Evolutionary conservation across 1,140 invertebrate species (phyloP), one percentile per base, ranked within the genome.

Genomic region (Orius insidiosus): DNA sequence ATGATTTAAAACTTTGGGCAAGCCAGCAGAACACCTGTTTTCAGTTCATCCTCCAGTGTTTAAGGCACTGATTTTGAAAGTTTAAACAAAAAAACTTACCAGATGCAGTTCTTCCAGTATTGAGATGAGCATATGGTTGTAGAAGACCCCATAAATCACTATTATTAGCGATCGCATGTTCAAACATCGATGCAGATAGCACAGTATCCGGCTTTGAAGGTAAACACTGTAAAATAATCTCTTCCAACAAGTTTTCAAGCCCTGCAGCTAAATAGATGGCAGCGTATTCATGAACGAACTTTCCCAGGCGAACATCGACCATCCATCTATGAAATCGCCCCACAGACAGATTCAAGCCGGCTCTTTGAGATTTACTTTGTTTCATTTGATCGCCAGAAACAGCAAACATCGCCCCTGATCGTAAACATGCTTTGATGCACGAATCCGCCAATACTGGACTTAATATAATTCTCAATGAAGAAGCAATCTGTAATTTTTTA

Each of bases 271-370:
- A 61, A 62, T 88, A 89, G 44, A 92, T 80, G 0, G 86, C 85
- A 10, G 85, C 82, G 58, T 86, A 82, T 58, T 74, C 76, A 54
- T 11, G 55, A 15, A 92, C 72, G 60, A 87, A 88, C 53, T 78
- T 75, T 2, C 83, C 85, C 8, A 90, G 68, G 47, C 80, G 70
- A 0, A 85, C 80, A 59, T 90, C 85, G 9, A 76, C 72, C 85
- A 90, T 89, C 85, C 86, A 92, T 7, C 85, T 66, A 55, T 87
- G 79, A 61, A 92, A 89, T 50, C 81, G 65, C 8, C 87, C 86
- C 0, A 89, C 81, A 13, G 82, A 79, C 14, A 92, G 64, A 52
- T 85, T 78, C 2, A 89, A 69, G 2, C 84, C 84, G 0, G 85
- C 84, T 39, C 85, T 64, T 1, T 78, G 72, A 5, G 81, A 79